Percentiles rank a stretch among this genome's conserved stretches.
Evolutionary conservation across 2,797 vertebrate genomes (phyloP).

Genomic region (Nyctibius grandis): DNA sequence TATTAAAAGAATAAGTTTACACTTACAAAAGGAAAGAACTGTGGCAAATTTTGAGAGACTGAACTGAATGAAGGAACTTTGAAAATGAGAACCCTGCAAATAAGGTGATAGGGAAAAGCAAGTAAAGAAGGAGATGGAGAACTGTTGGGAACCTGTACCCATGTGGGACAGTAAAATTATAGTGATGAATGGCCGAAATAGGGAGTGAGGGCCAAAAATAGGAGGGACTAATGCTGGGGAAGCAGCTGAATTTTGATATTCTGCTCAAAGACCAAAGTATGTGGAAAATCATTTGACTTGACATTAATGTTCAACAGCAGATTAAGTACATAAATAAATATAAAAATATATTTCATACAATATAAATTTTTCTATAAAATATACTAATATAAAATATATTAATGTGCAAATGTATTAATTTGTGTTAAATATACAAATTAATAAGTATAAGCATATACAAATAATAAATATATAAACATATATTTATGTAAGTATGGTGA

Average conservation of each 20-base stretch:
- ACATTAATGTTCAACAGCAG: background rate
- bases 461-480: background rate
- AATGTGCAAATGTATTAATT: rapidly evolving
- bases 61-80: background rate
- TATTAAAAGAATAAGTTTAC: background rate
- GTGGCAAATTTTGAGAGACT: background rate
- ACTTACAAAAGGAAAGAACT: background rate
- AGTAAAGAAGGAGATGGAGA: background rate
- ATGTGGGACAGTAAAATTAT: background rate
- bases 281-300: background rate
- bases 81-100: background rate
- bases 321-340: background rate
- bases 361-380: background rate
- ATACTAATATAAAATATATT: background rate
- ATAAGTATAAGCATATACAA: background rate
- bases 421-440: background rate
- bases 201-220: background rate
- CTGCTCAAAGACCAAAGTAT: background rate
- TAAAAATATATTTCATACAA: background rate
- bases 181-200: background rate
- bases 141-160: background rate
- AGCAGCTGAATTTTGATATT: background rate
- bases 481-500: background rate
- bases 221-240: background rate
- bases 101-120: background rate